Base-by-base conservation (phyloP, 2,888 invertebrate species). In the Chrysotoxum bicinctum region DNA sequence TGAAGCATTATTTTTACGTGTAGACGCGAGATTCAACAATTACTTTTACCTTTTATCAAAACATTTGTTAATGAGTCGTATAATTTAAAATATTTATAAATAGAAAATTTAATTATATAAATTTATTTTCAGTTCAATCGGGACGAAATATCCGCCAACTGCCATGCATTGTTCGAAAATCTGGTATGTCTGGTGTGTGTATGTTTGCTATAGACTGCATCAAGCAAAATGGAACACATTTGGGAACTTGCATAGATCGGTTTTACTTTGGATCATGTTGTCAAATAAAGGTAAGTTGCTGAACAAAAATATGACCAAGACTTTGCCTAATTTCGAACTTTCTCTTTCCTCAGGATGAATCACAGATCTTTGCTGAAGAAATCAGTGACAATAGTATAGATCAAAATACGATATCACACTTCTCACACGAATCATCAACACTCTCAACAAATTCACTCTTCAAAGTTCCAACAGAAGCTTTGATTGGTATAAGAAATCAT, bases 241-340 rank as follows among this genome's bases (percentile, higher is more conserved):
- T 98, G 87, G 98, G 97, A 35, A 97, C 97, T 1, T 98, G 98
- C 91, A 97, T 98, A 89, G 98, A 98, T 92, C 94, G 97, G 87
- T 98, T 98, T 91, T 98, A 97, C 92, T 98, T 98, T 90, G 98
- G 98, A 72, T 97, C 97, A 37, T 98, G 98, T 90, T 98, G 98
- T 90, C 96, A 96, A 89, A 93, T 97, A 75, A 94, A 95, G 87
- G 92, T 92, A 87, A 88, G 88, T 87, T 1, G 1, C 3, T n/a
- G n/a, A 7, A 14, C 7, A 1, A 16, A 12, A 40, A 9, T 7
- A 1, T 14, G 3, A n/a, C 7, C 1, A 58, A 12, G 30, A 43
- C 0, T 32, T 52, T 1, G 6, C 12, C 52, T 26, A 35, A 16
- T 8, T 69, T 43, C 0, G 16, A 40, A 16, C 10, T 19, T 32